These are phyloP conservation scores for Copidosoma floridanum DNA, from an alignment of 1,140 invertebrate species.

Conservation along the genomic window DNA sequence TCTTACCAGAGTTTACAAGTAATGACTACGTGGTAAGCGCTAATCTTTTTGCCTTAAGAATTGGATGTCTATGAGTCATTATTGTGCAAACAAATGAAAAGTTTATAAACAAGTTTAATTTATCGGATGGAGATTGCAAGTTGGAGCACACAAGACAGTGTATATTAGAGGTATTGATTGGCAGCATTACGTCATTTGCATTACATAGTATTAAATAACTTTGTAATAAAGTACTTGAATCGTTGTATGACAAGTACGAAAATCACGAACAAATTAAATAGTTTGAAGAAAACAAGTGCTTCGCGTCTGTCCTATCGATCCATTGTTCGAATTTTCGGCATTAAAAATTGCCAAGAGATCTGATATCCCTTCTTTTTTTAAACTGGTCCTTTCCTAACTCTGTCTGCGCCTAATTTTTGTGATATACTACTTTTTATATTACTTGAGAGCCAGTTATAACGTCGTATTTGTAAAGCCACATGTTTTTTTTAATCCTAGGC, in stretches of 20 bases:
- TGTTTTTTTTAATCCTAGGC: constrained; percentile 26
- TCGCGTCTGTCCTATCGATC: constrained; percentile 42
- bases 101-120: constrained; percentile 37
- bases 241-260: too few species aligned
- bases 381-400: constrained; percentile 45
- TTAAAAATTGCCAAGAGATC: constrained; percentile 31
- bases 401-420: constrained; percentile 50
- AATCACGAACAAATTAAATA: too few species aligned
- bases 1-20: constrained; percentile 28
- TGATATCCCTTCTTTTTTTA: constrained; percentile 32
- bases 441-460: constrained; percentile 43
- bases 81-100: constrained; percentile 44
- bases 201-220: constrained; percentile 9
- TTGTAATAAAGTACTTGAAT: too few species aligned
- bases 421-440: constrained; percentile 54
- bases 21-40: constrained; percentile 18
- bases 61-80: constrained; percentile 37
- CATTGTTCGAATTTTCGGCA: constrained; percentile 40
- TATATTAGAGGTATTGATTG: constrained; percentile 13
- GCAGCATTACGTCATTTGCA: constrained; percentile 3
- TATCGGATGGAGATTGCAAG: constrained; percentile 24
- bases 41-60: constrained; percentile 18
- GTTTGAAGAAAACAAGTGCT: too few species aligned
- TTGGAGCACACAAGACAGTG: constrained; percentile 34
- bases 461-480: constrained; percentile 36